Evolutionary conservation across 2,797 vertebrate genomes (phyloP), one percentile per base, ranked within the genome.

Genomic region (Okamejei kenojei): DNA sequence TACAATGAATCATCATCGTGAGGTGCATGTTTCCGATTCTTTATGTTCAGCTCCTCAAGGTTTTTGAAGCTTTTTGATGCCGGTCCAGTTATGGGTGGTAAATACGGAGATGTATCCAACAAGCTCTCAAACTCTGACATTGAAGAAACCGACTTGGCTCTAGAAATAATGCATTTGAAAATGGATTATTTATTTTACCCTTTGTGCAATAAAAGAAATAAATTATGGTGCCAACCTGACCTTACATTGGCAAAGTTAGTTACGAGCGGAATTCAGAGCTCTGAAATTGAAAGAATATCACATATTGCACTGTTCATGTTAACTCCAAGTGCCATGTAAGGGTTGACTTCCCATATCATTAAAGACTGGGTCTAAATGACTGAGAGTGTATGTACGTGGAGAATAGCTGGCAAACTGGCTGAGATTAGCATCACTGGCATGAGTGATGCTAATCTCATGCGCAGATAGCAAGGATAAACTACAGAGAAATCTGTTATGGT

Each of bases 41-140:
- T 97, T 93, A 97, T 95, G 95, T 94, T 96, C 92, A 97, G 9
- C 84, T 97, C 94, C 7, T 95, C 7, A 0, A 96, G 94, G 94
- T 97, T 96, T 78, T 96, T 94, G 63, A 93, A 93, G 93, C 95
- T 94, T 0, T 95, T 96, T 94, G 97, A 95, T 93, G 96, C 82
- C 11, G 95, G 93, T 2, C 94, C 94, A 29, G 94, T 35, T 61
- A 93, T 78, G 17, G 96, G 93, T 80, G 96, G 95, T 94, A 97
- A 96, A 93, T 97, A 97, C 21, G 97, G 97, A 94, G 97, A 97
- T 93, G 96, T 96, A 94, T 97, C 97, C 0, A 97, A 95, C 94
- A 97, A 96, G 94, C 95, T 96, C 93, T 98, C 97, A 91, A 98
- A 96, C 94, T 98, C 98, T 82, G 97, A 96, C 94, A 97, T 96